A percentile compares a stretch with the other conserved stretches of the same genome.
Conservation (phyloP, 2,797 vertebrate genomes). For the Brachymystax lenok region DNA sequence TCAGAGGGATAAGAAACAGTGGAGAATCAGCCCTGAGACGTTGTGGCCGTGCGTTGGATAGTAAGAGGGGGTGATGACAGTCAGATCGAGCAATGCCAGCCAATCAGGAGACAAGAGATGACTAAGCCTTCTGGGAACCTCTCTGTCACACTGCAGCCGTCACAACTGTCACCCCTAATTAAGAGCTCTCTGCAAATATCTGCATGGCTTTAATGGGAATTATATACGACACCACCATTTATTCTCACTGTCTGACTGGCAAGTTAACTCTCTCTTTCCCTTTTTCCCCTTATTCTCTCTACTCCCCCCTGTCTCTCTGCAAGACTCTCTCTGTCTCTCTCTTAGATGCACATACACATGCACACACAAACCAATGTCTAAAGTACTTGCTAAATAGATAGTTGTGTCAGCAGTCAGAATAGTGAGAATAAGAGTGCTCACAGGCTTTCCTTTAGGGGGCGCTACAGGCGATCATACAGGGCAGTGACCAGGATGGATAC, state of each 20-base stretch:
- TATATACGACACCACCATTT: conserved; percentile 1
- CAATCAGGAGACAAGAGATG: conserved; percentile 9
- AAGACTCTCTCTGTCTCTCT: neutral
- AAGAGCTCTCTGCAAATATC: conserved; percentile 56
- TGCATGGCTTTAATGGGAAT: conserved; percentile 46
- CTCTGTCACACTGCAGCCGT: conserved; percentile 52
- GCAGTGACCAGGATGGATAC: neutral
- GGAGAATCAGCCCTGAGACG: neutral
- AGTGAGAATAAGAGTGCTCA: neutral
- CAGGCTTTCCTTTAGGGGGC: conserved; percentile 26
- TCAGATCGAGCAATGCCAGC: conserved; percentile 10
- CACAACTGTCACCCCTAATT: conserved; percentile 63
- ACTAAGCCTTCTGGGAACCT: conserved; percentile 41
- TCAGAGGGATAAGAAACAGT: too few relatives aligned
- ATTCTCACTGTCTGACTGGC: conserved; percentile 27
- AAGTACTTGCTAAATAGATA: neutral
- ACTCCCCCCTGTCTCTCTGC: conserved; percentile 6
- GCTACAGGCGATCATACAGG: conserved; percentile 3
- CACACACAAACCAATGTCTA: neutral
- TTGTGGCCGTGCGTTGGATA: conserved; percentile 41
- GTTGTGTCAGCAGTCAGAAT: neutral
- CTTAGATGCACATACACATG: neutral
- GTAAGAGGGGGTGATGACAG: conserved; percentile 38
- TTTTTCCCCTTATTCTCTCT: conserved; percentile 19
- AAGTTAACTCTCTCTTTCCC: conserved; percentile 21